Percentiles rank a stretch among this genome's conserved stretches.
Evolutionary conservation across 2,797 vertebrate species (phyloP).

Genomic region (Poecilia gillii): DNA sequence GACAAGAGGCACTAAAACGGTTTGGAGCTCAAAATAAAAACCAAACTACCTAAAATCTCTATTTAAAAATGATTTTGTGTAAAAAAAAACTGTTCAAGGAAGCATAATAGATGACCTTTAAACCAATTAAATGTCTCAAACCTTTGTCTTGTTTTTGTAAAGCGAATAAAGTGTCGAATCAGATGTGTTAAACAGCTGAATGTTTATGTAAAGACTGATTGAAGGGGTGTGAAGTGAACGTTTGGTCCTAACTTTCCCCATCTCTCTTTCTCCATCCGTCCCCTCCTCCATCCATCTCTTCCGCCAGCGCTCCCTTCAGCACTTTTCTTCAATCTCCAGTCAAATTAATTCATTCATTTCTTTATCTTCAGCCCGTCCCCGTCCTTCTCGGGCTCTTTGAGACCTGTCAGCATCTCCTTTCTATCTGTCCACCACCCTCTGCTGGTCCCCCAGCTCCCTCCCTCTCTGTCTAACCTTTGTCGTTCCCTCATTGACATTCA

Average conservation of each 20-base stretch:
- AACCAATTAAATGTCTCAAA: neutral
- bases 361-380: constrained; percentile 9
- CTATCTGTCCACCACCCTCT: constrained; percentile 23
- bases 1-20: too few species aligned
- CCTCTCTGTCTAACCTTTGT: constrained; percentile 37
- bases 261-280: neutral
- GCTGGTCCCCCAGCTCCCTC: constrained; percentile 23
- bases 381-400: constrained; percentile 31
- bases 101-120: too few species aligned
- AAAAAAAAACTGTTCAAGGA: too few species aligned
- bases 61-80: too few species aligned
- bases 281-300: constrained; percentile 26
- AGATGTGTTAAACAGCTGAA: neutral
- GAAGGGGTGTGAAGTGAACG: neutral
- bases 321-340: constrained; percentile 39
- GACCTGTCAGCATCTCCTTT: constrained; percentile 41
- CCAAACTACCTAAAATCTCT: too few species aligned
- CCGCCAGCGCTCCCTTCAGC: constrained; percentile 32
- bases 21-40: too few species aligned
- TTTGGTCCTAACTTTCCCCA: neutral
- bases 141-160: neutral
- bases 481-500: constrained; percentile 46
- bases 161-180: neutral
- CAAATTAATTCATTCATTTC: constrained; percentile 20
- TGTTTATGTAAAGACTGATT: neutral